phyloP scores from a whole-genome alignment of 2,797 vertebrate genomes.

The Periparus ater region DNA sequence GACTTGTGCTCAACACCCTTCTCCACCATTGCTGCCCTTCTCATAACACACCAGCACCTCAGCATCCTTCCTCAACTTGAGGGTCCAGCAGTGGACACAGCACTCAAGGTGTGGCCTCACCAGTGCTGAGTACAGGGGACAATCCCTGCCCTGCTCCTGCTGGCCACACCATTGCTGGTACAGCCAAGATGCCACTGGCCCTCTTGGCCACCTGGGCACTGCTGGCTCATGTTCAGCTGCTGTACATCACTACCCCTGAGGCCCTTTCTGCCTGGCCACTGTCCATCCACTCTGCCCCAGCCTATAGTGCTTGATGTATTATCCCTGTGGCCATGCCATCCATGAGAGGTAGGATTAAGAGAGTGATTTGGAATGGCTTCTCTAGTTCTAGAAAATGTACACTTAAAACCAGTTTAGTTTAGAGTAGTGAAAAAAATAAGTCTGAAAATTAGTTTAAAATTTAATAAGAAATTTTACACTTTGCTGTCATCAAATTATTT shows the following conservation, averaged over 20 bases:
- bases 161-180: fast-evolving
- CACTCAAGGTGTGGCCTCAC: fast-evolving
- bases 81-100: background rate
- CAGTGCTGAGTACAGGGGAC: fast-evolving
- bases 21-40: fast-evolving
- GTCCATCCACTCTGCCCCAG: background rate
- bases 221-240: background rate
- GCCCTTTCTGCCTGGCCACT: background rate
- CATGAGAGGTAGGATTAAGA: background rate
- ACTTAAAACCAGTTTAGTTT: background rate
- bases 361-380: background rate
- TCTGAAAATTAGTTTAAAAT: background rate
- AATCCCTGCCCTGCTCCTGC: fast-evolving
- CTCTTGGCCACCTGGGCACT: background rate
- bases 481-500: background rate
- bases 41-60: background rate
- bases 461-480: background rate
- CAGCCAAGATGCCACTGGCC: background rate
- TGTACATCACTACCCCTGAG: fast-evolving
- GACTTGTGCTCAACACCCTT: background rate
- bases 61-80: fast-evolving
- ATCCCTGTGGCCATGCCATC: background rate
- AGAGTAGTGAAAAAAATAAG: background rate
- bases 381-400: background rate
- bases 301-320: background rate